phyloP scores from a whole-genome alignment of 2,113 vertebrate species.

The Elaphurus davidianus region DNA sequence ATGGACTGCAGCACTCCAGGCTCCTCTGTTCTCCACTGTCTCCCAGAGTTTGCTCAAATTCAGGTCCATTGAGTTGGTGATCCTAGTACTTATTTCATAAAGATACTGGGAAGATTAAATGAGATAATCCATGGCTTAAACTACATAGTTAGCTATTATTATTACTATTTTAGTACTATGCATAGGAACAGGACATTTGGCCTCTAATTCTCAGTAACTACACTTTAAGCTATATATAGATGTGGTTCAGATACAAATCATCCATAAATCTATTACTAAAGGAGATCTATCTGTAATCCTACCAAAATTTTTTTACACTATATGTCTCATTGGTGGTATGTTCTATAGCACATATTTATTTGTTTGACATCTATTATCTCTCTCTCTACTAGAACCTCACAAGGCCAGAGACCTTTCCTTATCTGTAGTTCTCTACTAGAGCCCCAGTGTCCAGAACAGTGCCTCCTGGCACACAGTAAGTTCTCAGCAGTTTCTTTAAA shows the following conservation, averaged over 20 bases:
- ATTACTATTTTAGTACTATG: neutral
- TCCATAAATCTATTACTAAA: neutral
- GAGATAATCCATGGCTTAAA: neutral
- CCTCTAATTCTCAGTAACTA: neutral
- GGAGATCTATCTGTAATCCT: neutral
- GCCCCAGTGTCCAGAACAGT: neutral
- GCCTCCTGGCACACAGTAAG: neutral
- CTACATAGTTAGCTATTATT: neutral
- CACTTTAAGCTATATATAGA: neutral
- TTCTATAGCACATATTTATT: neutral
- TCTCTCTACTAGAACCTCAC: neutral
- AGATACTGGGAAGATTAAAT: neutral
- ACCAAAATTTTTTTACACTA: neutral
- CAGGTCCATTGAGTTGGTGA: neutral
- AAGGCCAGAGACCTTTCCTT: neutral
- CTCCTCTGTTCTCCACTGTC: neutral
- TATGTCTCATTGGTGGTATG: neutral
- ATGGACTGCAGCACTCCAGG: neutral
- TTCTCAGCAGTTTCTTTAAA: neutral
- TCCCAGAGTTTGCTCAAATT: neutral
- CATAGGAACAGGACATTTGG: neutral
- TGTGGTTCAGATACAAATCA: neutral
- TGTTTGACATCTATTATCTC: neutral
- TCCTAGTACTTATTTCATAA: neutral
- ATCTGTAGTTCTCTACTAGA: neutral